These are phyloP conservation scores for Parapsyche elsis DNA, from an alignment of 1,140 invertebrate species.

Conservation along the genomic window DNA sequence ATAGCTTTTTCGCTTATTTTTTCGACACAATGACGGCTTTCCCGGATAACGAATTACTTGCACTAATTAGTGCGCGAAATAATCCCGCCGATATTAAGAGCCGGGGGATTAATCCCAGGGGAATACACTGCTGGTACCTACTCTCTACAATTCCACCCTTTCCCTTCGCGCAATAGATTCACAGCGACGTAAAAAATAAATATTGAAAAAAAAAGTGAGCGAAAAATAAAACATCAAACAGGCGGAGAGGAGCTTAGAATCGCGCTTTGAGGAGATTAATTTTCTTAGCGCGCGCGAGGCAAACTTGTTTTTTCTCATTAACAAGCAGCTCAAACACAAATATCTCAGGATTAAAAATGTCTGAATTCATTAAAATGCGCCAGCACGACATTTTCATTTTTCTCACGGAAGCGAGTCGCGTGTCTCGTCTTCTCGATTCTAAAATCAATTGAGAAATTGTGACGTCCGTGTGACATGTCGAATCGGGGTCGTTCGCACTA, in stretches of 20 bases:
- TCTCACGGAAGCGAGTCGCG: neutral
- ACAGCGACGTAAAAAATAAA: conserved; percentile 31
- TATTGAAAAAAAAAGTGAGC: conserved; percentile 44
- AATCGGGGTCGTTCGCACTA: conserved; percentile 17
- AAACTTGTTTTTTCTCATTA: conserved; percentile 24
- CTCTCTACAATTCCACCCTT: conserved; percentile 34
- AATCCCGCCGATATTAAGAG: conserved; percentile 52
- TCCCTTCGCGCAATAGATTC: conserved; percentile 38
- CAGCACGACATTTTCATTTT: neutral
- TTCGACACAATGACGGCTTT: neutral
- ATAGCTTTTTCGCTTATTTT: conserved; percentile 11
- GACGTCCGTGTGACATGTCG: conserved; percentile 21
- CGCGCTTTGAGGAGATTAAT: conserved; percentile 44
- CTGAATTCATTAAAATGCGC: conserved; percentile 10
- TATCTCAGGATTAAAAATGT: conserved; percentile 48
- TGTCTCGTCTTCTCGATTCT: conserved; percentile 24
- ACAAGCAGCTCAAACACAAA: conserved; percentile 2
- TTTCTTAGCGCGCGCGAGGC: conserved; percentile 37
- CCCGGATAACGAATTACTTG: conserved; percentile 34
- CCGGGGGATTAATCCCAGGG: conserved; percentile 43
- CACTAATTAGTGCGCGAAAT: conserved; percentile 54
- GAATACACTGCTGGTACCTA: conserved; percentile 26
- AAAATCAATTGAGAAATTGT: neutral
- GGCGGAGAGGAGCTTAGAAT: conserved; percentile 24
- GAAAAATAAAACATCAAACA: conserved; percentile 46